Conservation (phyloP, 2,113 vertebrate species). For the Cranoglanis bouderius region DNA sequence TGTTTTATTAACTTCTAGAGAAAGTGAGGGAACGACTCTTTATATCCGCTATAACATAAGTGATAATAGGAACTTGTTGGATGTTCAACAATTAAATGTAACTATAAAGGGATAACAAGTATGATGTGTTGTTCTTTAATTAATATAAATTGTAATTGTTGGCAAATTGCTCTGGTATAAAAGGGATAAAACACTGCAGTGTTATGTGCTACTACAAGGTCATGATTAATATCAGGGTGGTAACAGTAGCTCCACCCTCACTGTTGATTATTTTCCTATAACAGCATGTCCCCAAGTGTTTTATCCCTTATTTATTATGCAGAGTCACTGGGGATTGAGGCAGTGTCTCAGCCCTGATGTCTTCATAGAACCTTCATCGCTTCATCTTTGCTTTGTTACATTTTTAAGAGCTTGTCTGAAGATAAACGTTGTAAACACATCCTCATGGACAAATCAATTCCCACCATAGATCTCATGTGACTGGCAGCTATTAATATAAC, state of each 20-base stretch:
- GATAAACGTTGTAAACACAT: conserved; percentile 75
- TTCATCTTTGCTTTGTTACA: conserved; percentile 69
- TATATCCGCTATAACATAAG: too few species aligned
- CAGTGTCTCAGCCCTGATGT: conserved; percentile 44
- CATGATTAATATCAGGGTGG: not conserved
- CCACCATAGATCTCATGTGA: conserved; percentile 52
- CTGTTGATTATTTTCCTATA: not conserved
- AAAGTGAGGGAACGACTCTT: too few species aligned
- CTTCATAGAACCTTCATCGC: conserved; percentile 61
- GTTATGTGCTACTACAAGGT: not conserved
- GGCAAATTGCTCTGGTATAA: not conserved
- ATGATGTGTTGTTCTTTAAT: not conserved
- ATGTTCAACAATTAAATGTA: not conserved
- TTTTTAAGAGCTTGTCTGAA: conserved; percentile 66
- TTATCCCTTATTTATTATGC: not conserved
- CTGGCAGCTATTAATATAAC: conserved; percentile 69
- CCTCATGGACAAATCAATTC: conserved; percentile 75
- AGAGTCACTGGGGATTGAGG: conserved; percentile 27
- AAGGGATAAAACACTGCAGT: not conserved
- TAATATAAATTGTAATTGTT: not conserved
- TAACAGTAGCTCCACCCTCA: not conserved
- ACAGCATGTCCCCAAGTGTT: not conserved
- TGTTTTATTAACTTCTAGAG: not conserved
- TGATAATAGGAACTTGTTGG: not conserved
- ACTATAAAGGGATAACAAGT: not conserved